Percentiles rank a stretch among this genome's conserved stretches.
Evolutionary conservation across 2,888 invertebrate species (phyloP).

Genomic region (Romanomermis culicivorax): DNA sequence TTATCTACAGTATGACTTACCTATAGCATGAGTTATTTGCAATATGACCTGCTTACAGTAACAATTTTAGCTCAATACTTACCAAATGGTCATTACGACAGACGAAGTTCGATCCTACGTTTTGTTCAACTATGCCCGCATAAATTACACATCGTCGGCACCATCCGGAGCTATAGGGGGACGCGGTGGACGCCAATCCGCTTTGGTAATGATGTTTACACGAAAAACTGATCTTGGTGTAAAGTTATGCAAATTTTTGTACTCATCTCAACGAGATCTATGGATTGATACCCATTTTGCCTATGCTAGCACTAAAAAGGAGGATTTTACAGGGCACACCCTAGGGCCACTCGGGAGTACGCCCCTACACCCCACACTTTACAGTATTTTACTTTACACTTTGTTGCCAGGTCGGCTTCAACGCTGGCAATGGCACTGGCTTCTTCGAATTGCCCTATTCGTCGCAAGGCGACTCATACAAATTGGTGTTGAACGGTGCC

Average conservation of each 20-base stretch:
- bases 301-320: too few relatives aligned
- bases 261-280: too few relatives aligned
- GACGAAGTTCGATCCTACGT: constrained; percentile 81
- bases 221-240: too few relatives aligned
- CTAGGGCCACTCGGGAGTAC: too few relatives aligned
- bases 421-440: constrained; percentile 10
- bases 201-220: constrained; percentile 16
- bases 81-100: constrained; percentile 67
- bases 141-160: constrained; percentile 73
- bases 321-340: too few relatives aligned
- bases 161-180: constrained; percentile 44
- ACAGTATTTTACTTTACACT: too few relatives aligned
- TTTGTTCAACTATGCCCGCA: constrained; percentile 71
- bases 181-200: constrained; percentile 18
- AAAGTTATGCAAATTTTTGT: too few relatives aligned
- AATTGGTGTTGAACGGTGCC: constrained; percentile 10
- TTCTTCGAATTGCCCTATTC: constrained; percentile 16
- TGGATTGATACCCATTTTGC: too few relatives aligned
- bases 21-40: too few relatives aligned
- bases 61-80: constrained; percentile 5
- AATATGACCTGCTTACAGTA: too few relatives aligned
- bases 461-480: constrained; percentile 17
- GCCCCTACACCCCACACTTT: too few relatives aligned
- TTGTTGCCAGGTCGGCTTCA: constrained; percentile 6
- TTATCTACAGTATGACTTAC: too few relatives aligned